Conservation (phyloP, 2,797 vertebrate genomes). For the Cephalopachus bancanus region DNA sequence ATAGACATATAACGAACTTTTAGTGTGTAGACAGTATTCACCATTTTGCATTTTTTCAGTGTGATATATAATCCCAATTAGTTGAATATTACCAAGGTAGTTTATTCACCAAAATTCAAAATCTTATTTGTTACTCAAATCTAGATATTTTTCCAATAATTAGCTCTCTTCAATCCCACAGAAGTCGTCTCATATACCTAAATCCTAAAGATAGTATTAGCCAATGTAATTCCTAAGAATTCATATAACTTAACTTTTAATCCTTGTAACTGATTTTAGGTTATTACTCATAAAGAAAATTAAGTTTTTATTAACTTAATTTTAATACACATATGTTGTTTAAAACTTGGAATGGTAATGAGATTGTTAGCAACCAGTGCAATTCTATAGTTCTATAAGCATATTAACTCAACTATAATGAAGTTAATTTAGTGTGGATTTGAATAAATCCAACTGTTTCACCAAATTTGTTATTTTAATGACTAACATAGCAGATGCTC, state of each 20-base stretch:
- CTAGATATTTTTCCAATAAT: not conserved
- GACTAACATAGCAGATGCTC: constrained; percentile 31
- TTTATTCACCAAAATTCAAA: not conserved
- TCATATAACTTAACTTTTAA: not conserved
- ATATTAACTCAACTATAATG: not conserved
- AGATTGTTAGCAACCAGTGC: not conserved
- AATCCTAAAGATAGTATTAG: not conserved
- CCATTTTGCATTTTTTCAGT: not conserved
- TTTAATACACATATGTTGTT: not conserved
- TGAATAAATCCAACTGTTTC: constrained; percentile 34
- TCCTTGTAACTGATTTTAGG: not conserved
- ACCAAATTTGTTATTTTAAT: constrained; percentile 48
- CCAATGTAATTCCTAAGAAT: not conserved
- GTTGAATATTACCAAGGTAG: not conserved
- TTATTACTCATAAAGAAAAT: not conserved
- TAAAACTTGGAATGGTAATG: not conserved
- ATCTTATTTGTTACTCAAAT: not conserved
- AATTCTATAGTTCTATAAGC: not conserved
- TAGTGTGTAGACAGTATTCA: not conserved
- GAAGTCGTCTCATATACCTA: not conserved
- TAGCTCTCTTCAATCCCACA: not conserved
- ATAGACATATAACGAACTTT: not conserved
- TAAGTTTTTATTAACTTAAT: not conserved
- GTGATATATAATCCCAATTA: not conserved
- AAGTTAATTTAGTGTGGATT: constrained; percentile 16